Percentiles rank a stretch among this genome's conserved stretches.
Evolutionary conservation across 2,113 vertebrate species (phyloP).

Genomic region (Embiotoca jacksoni): DNA sequence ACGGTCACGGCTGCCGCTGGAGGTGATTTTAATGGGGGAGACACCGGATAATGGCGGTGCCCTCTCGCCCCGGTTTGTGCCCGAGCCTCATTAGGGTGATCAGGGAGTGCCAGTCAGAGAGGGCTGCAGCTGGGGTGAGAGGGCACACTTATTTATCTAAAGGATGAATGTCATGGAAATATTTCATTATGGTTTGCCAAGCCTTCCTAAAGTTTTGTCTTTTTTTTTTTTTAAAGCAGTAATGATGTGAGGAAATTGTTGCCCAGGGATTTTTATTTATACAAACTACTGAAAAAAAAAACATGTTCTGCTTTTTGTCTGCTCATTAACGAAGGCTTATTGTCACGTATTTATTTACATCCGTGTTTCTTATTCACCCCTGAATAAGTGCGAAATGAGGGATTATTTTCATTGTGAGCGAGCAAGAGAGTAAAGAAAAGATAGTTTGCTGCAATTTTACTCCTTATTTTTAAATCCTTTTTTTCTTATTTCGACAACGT

Average conservation of each 20-base stretch:
- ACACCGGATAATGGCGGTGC: conserved; percentile 81
- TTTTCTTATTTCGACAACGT: too few relatives aligned
- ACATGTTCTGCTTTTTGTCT: conserved; percentile 11
- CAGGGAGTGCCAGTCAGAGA: conserved; percentile 74
- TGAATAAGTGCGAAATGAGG: not conserved
- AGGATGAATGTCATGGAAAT: conserved; percentile 52
- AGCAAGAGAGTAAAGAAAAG: not conserved
- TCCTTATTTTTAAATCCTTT: too few relatives aligned
- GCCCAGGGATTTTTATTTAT: conserved; percentile 24
- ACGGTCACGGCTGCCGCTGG: conserved; percentile 52
- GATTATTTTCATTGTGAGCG: too few relatives aligned
- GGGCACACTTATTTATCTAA: conserved; percentile 69
- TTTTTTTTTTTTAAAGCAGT: conserved; percentile 8
- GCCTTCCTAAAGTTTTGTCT: conserved; percentile 13
- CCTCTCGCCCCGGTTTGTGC: conserved; percentile 82
- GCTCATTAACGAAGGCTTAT: conserved; percentile 8
- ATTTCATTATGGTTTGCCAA: conserved; percentile 45
- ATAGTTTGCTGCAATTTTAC: too few relatives aligned
- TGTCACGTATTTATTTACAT: not conserved
- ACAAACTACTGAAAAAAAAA: conserved; percentile 17
- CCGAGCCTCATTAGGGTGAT: conserved; percentile 82
- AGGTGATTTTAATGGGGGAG: conserved; percentile 80
- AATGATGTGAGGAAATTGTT: conserved; percentile 43
- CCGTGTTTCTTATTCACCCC: not conserved
- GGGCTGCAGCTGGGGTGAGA: conserved; percentile 64